Evolutionary conservation across 1,140 invertebrate genomes (phyloP), one percentile per base, ranked within the genome.

Genomic region (Homarus americanus): DNA sequence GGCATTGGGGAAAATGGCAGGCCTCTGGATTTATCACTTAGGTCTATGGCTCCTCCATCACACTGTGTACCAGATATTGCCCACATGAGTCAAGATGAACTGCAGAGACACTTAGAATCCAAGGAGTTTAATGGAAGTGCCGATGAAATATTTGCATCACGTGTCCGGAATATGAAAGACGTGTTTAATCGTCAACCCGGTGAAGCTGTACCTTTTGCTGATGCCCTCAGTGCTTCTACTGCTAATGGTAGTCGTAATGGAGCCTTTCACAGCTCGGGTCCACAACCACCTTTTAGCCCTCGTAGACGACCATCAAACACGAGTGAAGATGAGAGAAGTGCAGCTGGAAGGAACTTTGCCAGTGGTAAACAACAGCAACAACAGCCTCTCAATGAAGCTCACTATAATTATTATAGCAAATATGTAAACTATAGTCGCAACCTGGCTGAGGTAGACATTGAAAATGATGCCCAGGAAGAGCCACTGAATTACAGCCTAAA

Each of bases 391-490:
- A 87, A 75, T 76, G 92, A 92, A 53, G 88, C 80, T 12, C 88
- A 91, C 49, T 92, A 92, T 76, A 92, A 87, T 49, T 83, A 86
- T 32, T 92, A 92, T 69, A 92, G 90, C 80, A 92, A 92, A 82
- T 92, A 92, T 73, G 84, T 92, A 17, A 92, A 92, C 63, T 87
- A 86, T 34, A 92, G 86, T 79, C 75, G 92, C 15, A 90, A 87
- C 40, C 69, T 91, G 20, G 87, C 92, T 41, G 90, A 91, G 32
- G 90, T 91, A 34, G 85, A 92, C 72, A 91, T 91, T 24, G 90
- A 92, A 44, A 82, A 87, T 83, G 92, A 91, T 91, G 15, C 91
- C 93, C 32, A 93, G 93, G 91, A 93, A 90, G 78, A 94, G 94
- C 91, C 94, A 91, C 92, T 93, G 92, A 92, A 92, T 40, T 91